Base-by-base conservation (phyloP, 2,113 vertebrate genomes). In the Cathartes aura region DNA sequence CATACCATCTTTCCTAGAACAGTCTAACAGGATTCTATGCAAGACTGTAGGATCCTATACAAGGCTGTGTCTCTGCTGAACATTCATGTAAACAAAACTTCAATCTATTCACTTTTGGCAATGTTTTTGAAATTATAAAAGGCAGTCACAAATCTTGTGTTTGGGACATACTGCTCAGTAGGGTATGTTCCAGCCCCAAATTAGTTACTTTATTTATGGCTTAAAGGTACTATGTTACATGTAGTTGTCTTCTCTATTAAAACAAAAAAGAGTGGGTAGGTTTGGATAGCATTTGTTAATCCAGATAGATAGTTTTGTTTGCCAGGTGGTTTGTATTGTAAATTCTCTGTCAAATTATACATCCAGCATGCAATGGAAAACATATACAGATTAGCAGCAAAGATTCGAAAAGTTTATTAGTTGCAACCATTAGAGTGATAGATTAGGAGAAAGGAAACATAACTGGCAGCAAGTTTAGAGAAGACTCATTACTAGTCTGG, bases 401-500 rank as follows among this genome's bases (percentile, higher is more conserved):
- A 94, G 93, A 96, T 92, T 97, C 55, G 8, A 83, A 45, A 93
- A 96, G 93, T 96, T 93, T 97, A 93, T 73, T 92, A 88, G 89
- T 89, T 96, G 96, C 94, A 97, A 81, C 90, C 86, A 93, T 98
- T 95, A 97, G 89, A 71, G 67, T 97, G 97, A 97, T 93, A 93
- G 90, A 96, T 98, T 97, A 97, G 96, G 94, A 97, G 86, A 90
- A 96, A 96, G 93, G 93, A 92, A 96, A 97, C 64, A 24, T 74
- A 97, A 97, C 91, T 96, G 97, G 94, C 97, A 97, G 90, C 64
- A 96, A 97, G 95, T 95, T 97, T 97, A 94, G 96, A 97, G 90
- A 96, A 96, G 81, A 62, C 74, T 97, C 94, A 90, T 94, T 96
- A 96, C 79, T 84, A 82, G 59, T 87, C 86, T 81, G 83, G 42